Percentiles rank a stretch among this genome's conserved stretches.
Evolutionary conservation across 2,797 vertebrate species (phyloP).

Genomic region (Melanotaenia pygmaea): DNA sequence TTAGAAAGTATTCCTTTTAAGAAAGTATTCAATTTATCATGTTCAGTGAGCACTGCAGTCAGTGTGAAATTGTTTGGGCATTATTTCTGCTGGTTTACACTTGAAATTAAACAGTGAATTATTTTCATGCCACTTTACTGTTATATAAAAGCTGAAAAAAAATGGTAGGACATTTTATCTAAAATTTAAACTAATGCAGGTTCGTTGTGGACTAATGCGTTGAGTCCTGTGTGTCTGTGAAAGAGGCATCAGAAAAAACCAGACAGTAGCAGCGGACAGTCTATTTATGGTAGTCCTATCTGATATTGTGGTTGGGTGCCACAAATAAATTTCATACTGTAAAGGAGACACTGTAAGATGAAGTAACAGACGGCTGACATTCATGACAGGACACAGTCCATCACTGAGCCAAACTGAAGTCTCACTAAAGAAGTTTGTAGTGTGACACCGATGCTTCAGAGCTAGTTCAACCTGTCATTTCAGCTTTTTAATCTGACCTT

Average conservation of each 20-base stretch:
- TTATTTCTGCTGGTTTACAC: too few relatives aligned
- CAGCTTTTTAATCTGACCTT: not conserved
- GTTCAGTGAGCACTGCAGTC: too few relatives aligned
- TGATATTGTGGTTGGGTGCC: conserved; percentile 66
- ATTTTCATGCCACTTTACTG: not conserved
- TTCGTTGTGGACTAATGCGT: conserved; percentile 5
- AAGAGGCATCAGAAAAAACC: conserved; percentile 41
- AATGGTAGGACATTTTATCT: not conserved
- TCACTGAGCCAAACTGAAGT: conserved; percentile 35
- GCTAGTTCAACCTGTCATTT: conserved; percentile 5
- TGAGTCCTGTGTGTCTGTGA: conserved; percentile 3
- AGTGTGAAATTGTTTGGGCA: too few relatives aligned
- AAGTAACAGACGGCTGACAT: conserved; percentile 52
- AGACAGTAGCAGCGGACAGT: conserved; percentile 44
- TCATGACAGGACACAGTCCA: conserved; percentile 39
- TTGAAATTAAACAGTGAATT: not conserved
- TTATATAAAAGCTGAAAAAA: not conserved
- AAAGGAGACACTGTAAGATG: conserved; percentile 58
- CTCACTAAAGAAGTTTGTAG: conserved; percentile 5
- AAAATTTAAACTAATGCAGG: not conserved
- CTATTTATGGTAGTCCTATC: conserved; percentile 68
- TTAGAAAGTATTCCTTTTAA: too few relatives aligned
- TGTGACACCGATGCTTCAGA: conserved; percentile 17
- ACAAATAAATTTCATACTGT: conserved; percentile 69
- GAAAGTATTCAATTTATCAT: too few relatives aligned